Evolutionary conservation across 2,888 invertebrate genomes (phyloP), one percentile per base, ranked within the genome.

Genomic region (Standfussiana lucernea): DNA sequence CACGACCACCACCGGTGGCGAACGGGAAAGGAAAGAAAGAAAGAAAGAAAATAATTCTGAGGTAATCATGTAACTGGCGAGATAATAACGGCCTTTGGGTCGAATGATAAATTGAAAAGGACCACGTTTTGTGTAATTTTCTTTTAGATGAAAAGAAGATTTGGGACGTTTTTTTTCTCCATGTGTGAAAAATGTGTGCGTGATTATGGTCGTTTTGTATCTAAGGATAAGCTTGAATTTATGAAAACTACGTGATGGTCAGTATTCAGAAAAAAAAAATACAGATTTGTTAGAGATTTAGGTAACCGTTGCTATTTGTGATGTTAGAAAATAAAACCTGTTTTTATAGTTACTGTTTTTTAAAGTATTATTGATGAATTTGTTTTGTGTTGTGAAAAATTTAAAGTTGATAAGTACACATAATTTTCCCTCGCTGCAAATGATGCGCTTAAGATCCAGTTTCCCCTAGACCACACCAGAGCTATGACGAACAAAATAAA

Each of bases 11-110:
- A 21, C 50, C 72, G 64, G n/a, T n/a, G 77, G 73, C 69, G 61
- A 66, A 70, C 66, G 62, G 70, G 62, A 71, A 69, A 50, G 18
- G 56, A 59, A 80, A 13, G 35, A 75, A 64, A 32, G 15, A 32
- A 79, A 35, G 59, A 75, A 72, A 75, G 78, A 82, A 88, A 87
- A 87, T 87, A 86, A 84, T 88, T 81, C 84, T n/a, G 73, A 82
- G 85, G 85, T 88, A 89, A 89, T 89, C 86, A 89, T 74, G 88
- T 86, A 81, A 87, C 88, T 75, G 75, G 77, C 65, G 45, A 85
- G 88, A 80, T 86, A 87, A 88, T 86, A 89, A 77, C 77, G 86
- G 72, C 78, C 84, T 65, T 72, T 62, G 74, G 79, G 72, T 77
- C 77, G 69, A 77, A 86, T 82, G 87, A 87, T 88, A 88, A 86